Percentiles rank a stretch among this genome's conserved stretches.
phyloP scores from a whole-genome alignment of 2,888 invertebrate species.

The Andrena trimmerana region DNA sequence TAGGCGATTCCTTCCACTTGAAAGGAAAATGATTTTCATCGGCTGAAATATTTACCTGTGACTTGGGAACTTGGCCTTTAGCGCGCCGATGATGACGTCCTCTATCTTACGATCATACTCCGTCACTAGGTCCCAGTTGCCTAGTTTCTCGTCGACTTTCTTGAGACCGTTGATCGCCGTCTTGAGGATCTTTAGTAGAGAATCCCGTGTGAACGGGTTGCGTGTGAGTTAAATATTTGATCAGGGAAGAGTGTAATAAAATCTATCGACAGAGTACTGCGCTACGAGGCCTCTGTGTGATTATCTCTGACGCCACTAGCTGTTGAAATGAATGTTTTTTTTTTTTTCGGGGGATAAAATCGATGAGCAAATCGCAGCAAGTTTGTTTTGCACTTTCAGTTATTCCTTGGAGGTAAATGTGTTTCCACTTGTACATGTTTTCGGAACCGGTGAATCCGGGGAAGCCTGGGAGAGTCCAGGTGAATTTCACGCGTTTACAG shows the following conservation, averaged over 20 bases:
- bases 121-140: conserved; percentile 92
- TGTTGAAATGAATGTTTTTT: too few species aligned
- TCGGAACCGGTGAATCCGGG: neutral
- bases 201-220: neutral
- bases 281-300: too few species aligned
- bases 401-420: neutral
- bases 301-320: too few species aligned
- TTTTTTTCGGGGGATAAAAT: too few species aligned
- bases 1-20: neutral
- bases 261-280: neutral
- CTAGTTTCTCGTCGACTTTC: conserved; percentile 87
- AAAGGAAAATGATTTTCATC: neutral
- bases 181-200: conserved; percentile 75
- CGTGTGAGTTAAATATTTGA: neutral
- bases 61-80: conserved; percentile 87
- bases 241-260: neutral
- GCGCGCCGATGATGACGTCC: conserved; percentile 88
- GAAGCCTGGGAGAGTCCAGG: neutral
- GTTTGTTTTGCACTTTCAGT: too few species aligned
- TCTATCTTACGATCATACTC: conserved; percentile 93
- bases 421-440: neutral
- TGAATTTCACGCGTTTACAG: neutral
- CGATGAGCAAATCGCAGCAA: too few species aligned
- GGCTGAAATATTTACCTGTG: conserved; percentile 86
- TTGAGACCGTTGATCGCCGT: conserved; percentile 75